Base-by-base conservation (phyloP, 2,797 vertebrate genomes). In the Hephaestus fuliginosus region DNA sequence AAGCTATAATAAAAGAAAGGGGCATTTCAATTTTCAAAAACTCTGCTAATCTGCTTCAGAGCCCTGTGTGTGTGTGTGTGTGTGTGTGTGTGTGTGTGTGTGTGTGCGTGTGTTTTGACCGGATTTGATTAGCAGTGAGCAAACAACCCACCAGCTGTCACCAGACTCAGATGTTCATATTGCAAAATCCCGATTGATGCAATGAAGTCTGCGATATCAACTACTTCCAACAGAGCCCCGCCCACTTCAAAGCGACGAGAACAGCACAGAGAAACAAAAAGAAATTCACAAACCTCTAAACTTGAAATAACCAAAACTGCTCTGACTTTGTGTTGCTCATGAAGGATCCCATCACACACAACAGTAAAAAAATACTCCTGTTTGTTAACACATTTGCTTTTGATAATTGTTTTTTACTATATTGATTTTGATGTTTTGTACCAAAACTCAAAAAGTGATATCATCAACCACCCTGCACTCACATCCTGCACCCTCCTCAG, bases 81-180 rank as follows among this genome's bases (percentile, higher is more conserved):
- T 36, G 25, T 25, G 36, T 39, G 36, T 65, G 1, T 20, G 30
- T 51, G 33, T 33, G 33, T 41, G 43, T 67, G 36, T 39, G 36
- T 65, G 1, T 20, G 30, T 51, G 33, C n/a, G 33, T 41, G 43
- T 67, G 25, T 49, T 7, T 43, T 10, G 15, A 57, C 48, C 41
- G 28, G 49, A 70, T 57, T 17, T 36, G 20, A 58, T 12, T 48
- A 46, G 48, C 55, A n/a, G 61, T 25, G 52, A 68, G 66, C 22
- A 14, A 33, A 72, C 56, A 28, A 10, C 58, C 15, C 7, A 28
- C 36, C 22, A 30, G 13, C 52, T 48, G 52, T 57, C 20, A 15
- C n/a, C 30, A 58, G 20, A 58, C 49, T 60, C 64, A 25, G 4
- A 28, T 25, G 28, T 33, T 30, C 33, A 10, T n/a, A 33, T 33